A percentile compares a stretch with the other conserved stretches of the same genome.
These are phyloP conservation scores for Plagiodera versicolora DNA, from an alignment of 2,888 invertebrate genomes.

Conservation along the genomic window DNA sequence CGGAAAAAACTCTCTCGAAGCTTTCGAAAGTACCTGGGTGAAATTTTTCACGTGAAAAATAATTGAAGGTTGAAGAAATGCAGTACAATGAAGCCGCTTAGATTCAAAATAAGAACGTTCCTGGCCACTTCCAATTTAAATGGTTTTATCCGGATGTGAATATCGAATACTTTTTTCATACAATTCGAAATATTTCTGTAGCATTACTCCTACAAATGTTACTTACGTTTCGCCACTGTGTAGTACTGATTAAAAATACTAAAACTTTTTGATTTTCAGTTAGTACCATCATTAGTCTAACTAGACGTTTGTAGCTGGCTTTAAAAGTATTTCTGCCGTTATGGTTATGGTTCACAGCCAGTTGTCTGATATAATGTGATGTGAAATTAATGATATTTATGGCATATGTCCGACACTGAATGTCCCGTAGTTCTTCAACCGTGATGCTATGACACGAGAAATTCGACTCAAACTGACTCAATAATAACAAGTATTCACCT, in stretches of 20 bases:
- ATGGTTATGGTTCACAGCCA: constrained; percentile 32
- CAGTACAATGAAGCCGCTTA: no score
- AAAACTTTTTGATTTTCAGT: not conserved
- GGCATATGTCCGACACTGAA: constrained; percentile 30
- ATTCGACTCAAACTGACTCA: constrained; percentile 5
- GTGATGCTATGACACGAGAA: constrained; percentile 13
- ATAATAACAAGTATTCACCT: not conserved
- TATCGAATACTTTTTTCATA: no score
- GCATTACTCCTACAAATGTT: no score
- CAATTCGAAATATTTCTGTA: no score
- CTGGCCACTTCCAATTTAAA: no score
- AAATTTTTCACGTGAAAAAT: no score
- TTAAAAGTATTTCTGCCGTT: constrained; percentile 26
- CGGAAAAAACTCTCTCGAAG: no score
- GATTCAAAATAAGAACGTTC: no score
- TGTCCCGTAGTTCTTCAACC: constrained; percentile 14
- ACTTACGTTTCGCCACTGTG: no score
- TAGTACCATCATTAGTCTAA: not conserved
- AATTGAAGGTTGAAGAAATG: no score
- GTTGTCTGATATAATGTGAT: constrained; percentile 30
- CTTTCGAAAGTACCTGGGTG: no score
- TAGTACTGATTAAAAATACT: not conserved
- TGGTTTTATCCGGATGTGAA: no score
- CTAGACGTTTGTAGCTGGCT: constrained; percentile 3
- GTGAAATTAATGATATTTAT: constrained; percentile 35